These are phyloP conservation scores for Lithophane ornitopus DNA, from an alignment of 2,888 invertebrate species.

Conservation along the genomic window DNA sequence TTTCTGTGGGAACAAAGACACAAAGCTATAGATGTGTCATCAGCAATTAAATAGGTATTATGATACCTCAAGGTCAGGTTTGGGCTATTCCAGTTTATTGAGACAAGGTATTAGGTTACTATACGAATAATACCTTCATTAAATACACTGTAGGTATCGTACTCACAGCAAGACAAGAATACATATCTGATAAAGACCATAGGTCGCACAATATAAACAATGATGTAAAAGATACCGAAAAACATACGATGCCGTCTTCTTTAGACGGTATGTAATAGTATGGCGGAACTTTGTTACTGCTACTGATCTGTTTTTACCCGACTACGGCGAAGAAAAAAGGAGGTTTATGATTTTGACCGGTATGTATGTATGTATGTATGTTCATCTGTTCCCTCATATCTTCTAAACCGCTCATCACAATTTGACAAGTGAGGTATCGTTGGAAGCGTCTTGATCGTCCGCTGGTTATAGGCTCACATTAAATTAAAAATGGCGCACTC, in stretches of 20 bases:
- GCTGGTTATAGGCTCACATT: too few relatives aligned
- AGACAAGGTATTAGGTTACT: not conserved
- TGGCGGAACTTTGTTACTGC: not conserved
- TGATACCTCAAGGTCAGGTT: not conserved
- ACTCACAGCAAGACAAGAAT: not conserved
- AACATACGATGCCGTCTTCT: not conserved
- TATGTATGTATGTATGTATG: too few relatives aligned
- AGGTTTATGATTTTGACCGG: too few relatives aligned
- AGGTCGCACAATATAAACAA: not conserved
- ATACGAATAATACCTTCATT: not conserved
- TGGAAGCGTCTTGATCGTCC: too few relatives aligned
- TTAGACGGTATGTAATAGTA: not conserved
- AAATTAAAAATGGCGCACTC: too few relatives aligned
- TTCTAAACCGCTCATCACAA: too few relatives aligned
- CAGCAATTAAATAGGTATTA: slow-evolving; percentile 4
- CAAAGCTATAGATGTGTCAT: slow-evolving; percentile 11
- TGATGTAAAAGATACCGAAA: not conserved
- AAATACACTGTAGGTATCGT: not conserved
- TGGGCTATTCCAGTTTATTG: slow-evolving; percentile 5
- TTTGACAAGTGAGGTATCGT: too few relatives aligned
- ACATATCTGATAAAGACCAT: not conserved
- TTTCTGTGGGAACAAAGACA: not conserved
- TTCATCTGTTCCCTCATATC: too few relatives aligned
- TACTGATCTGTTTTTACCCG: too few relatives aligned
- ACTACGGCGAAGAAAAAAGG: too few relatives aligned